A percentile compares a stretch with the other conserved stretches of the same genome.
These are phyloP conservation scores for Acridotheres tristis DNA, from an alignment of 2,797 vertebrate genomes.

Conservation along the genomic window DNA sequence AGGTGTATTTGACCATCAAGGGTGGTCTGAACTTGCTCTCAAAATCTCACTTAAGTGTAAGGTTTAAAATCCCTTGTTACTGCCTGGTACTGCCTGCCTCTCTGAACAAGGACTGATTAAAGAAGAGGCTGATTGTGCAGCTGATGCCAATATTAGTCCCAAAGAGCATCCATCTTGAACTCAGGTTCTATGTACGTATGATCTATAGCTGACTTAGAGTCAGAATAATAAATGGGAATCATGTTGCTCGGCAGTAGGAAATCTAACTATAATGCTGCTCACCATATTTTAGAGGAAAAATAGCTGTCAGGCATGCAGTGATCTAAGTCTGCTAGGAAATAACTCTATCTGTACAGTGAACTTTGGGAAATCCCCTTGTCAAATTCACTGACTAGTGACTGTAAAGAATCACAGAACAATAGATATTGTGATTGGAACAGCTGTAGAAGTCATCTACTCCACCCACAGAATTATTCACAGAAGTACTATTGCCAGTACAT, in stretches of 20 bases:
- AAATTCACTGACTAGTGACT: neutral
- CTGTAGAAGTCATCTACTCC: neutral
- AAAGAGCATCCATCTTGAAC: neutral
- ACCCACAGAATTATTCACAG: neutral
- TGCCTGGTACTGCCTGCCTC: neutral
- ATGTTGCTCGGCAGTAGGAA: neutral
- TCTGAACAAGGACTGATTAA: neutral
- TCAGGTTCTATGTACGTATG: neutral
- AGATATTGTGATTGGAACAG: neutral
- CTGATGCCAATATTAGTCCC: neutral
- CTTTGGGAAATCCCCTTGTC: conserved; percentile 4
- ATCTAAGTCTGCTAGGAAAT: neutral
- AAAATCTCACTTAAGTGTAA: neutral
- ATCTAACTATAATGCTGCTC: neutral
- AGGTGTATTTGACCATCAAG: neutral
- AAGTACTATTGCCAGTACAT: neutral
- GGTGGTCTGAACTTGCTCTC: neutral
- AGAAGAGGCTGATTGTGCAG: neutral
- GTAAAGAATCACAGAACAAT: conserved; percentile 22
- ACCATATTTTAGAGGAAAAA: neutral
- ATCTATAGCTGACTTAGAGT: neutral
- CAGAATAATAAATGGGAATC: neutral
- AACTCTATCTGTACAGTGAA: neutral
- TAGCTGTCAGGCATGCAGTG: neutral
- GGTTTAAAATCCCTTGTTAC: neutral